phyloP scores from a whole-genome alignment of 1,140 invertebrate genomes.

The Drosophila setifemur region DNA sequence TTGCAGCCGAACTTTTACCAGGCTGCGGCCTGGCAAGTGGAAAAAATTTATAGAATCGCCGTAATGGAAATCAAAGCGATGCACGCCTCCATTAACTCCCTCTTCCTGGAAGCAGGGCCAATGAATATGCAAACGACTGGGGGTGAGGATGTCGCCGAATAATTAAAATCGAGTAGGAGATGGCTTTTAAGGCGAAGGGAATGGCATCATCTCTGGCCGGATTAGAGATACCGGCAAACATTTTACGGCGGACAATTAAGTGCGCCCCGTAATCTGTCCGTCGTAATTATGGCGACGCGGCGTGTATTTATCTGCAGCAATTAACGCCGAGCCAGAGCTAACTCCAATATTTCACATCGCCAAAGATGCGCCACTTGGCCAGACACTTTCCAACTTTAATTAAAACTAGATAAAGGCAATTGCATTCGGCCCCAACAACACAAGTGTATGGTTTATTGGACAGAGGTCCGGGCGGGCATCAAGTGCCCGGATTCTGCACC shows the following conservation, averaged over 20 bases:
- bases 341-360: constrained; percentile 66
- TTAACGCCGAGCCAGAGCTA: constrained; percentile 52
- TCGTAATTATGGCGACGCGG: constrained; percentile 75
- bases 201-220: constrained; percentile 17
- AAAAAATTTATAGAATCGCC: constrained; percentile 36
- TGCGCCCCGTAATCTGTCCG: constrained; percentile 70
- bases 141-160: constrained; percentile 58
- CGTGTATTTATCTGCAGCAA: constrained; percentile 72
- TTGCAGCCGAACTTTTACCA: constrained; percentile 48
- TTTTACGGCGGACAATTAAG: constrained; percentile 72
- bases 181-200: constrained; percentile 11
- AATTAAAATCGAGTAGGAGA: constrained; percentile 65
- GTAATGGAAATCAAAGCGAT: constrained; percentile 66
- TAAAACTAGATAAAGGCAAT: not conserved
- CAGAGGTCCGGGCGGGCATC: not conserved
- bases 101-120: constrained; percentile 3
- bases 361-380: constrained; percentile 36
- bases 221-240: constrained; percentile 54
- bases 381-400: constrained; percentile 18
- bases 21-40: not conserved
- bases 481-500: constrained; percentile 86
- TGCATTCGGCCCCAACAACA: not conserved
- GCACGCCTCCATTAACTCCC: not conserved
- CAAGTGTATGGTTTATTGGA: not conserved
- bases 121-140: constrained; percentile 66